A percentile compares a stretch with the other conserved stretches of the same genome.
phyloP scores from a whole-genome alignment of 2,113 vertebrate genomes.

The Podilymbus podiceps region DNA sequence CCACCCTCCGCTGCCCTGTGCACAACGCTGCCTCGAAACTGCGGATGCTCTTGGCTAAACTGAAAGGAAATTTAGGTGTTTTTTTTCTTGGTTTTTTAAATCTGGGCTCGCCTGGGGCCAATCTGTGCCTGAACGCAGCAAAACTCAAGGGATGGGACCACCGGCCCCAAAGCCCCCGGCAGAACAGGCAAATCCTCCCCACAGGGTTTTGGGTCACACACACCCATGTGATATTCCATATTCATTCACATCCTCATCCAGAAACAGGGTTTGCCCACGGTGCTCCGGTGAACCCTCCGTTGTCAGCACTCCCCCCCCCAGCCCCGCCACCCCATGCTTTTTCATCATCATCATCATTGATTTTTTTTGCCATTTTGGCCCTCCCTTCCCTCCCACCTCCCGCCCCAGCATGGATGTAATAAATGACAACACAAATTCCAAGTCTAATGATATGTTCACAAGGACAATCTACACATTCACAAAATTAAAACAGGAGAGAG shows the following conservation, averaged over 20 bases:
- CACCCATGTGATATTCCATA: rapidly evolving
- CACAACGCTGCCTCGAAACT: conserved; percentile 67
- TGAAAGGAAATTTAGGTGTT: neutral
- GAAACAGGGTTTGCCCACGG: neutral
- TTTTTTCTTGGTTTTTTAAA: neutral
- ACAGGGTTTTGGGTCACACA: neutral
- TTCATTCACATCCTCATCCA: neutral
- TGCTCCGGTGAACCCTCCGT: neutral
- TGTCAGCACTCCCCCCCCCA: conserved; percentile 12
- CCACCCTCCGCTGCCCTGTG: conserved; percentile 68
- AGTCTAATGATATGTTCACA: conserved; percentile 76
- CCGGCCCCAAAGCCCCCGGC: rapidly evolving
- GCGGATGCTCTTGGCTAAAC: neutral
- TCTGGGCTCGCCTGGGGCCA: neutral
- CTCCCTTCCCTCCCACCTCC: neutral
- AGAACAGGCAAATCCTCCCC: neutral
- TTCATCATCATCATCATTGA: neutral
- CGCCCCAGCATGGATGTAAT: conserved; percentile 59
- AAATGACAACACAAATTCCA: conserved; percentile 71
- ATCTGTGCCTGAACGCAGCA: rapidly evolving
- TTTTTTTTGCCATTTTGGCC: neutral
- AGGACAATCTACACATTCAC: conserved; percentile 78
- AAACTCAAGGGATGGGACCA: neutral
- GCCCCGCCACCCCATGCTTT: neutral
- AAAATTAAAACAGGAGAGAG: conserved; percentile 74